phyloP scores from a whole-genome alignment of 2,113 vertebrate genomes.

The Cyrtonyx montezumae region DNA sequence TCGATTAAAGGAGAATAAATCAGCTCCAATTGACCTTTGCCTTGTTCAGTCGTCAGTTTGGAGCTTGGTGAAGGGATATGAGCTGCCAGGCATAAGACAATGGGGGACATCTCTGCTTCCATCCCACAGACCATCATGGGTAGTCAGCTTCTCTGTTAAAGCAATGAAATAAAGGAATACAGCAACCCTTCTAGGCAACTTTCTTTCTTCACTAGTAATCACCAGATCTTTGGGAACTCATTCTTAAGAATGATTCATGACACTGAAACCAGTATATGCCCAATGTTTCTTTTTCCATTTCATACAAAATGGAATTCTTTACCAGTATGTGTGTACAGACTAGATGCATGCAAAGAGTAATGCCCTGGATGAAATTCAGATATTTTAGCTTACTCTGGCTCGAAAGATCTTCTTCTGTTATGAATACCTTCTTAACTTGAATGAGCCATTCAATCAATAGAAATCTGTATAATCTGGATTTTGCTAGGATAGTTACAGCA shows the following conservation, averaged over 20 bases:
- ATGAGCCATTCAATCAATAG: not conserved
- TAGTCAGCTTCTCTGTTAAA: not conserved
- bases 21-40: not conserved
- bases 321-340: rapidly evolving
- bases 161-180: not conserved
- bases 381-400: not conserved
- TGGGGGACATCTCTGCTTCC: not conserved
- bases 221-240: not conserved
- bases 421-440: not conserved
- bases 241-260: not conserved
- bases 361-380: not conserved
- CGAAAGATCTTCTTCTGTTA: not conserved
- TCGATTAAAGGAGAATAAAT: not conserved
- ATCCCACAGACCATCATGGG: rapidly evolving
- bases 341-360: not conserved
- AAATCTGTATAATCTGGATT: not conserved
- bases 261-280: not conserved
- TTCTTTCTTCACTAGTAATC: not conserved
- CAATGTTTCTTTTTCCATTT: not conserved
- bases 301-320: not conserved
- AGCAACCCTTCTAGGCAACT: not conserved
- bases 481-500: not conserved
- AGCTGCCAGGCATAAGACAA: not conserved
- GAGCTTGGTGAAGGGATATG: not conserved
- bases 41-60: not conserved